Percentiles rank a stretch among this genome's conserved stretches.
Evolutionary conservation across 2,888 invertebrate genomes (phyloP).

Genomic region (Acanthopleura granulata): DNA sequence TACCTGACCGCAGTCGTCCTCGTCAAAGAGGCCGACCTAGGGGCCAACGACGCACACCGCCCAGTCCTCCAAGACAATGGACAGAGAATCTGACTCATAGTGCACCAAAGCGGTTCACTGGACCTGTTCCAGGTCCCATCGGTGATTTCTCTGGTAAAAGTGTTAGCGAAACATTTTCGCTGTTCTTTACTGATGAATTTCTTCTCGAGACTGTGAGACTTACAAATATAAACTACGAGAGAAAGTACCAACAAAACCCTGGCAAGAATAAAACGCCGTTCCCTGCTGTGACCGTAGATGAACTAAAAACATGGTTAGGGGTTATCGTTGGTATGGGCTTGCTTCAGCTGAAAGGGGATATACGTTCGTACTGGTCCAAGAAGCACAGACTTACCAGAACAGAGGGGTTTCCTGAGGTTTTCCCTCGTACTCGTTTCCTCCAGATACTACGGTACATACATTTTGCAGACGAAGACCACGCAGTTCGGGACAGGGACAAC

Average conservation of each 20-base stretch:
- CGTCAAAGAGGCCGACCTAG: background rate
- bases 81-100: background rate
- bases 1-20: background rate
- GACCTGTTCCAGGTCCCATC: background rate
- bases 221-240: slow-evolving; percentile 17
- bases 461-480: slow-evolving; percentile 17
- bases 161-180: slow-evolving; percentile 8
- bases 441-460: slow-evolving; percentile 20
- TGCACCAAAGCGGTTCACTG: background rate
- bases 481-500: background rate
- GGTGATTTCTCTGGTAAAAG: background rate
- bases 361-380: slow-evolving; percentile 12
- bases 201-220: background rate
- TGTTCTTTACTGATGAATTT: slow-evolving; percentile 18
- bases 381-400: slow-evolving; percentile 3
- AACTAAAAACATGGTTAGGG: slow-evolving; percentile 20
- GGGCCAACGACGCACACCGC: background rate
- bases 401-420: slow-evolving; percentile 12
- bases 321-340: slow-evolving; percentile 11
- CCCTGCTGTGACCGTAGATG: background rate
- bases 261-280: background rate
- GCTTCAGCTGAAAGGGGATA: slow-evolving; percentile 6
- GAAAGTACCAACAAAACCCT: background rate
- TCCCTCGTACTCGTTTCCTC: slow-evolving; percentile 8
- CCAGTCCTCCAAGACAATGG: background rate